Evolutionary conservation across 2,113 vertebrate genomes (phyloP).

Genomic region (Ammospiza caudacuta): DNA sequence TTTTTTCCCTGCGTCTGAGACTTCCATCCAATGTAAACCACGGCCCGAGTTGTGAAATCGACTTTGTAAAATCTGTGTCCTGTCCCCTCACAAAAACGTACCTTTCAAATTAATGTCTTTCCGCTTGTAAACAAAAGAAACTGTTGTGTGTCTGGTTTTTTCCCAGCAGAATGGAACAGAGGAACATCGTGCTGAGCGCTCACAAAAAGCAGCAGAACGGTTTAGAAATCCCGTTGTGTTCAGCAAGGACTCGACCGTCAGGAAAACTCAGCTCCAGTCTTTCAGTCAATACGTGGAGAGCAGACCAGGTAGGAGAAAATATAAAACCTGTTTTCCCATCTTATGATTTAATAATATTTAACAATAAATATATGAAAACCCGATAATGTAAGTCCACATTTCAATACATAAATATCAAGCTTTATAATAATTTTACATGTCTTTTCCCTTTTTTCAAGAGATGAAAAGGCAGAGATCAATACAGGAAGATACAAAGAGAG

Average conservation of each 20-base stretch:
- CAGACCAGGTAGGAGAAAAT: slow-evolving; percentile 87
- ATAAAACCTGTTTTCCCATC: slow-evolving; percentile 68
- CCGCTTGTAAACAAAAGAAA: slow-evolving; percentile 52
- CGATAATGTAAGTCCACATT: slow-evolving; percentile 76
- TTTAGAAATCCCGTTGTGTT: slow-evolving; percentile 93
- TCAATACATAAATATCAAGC: slow-evolving; percentile 83
- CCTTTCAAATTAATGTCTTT: slow-evolving; percentile 30
- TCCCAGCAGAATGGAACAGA: slow-evolving; percentile 86
- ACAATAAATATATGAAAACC: slow-evolving; percentile 68
- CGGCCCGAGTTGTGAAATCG: neutral
- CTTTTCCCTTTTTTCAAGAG: slow-evolving; percentile 83
- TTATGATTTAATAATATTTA: slow-evolving; percentile 72
- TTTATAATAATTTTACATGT: slow-evolving; percentile 85
- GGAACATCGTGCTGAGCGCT: slow-evolving; percentile 86
- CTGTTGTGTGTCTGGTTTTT: slow-evolving; percentile 57
- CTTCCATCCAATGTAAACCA: slow-evolving; percentile 9
- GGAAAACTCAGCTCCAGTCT: slow-evolving; percentile 97
- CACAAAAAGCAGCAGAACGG: slow-evolving; percentile 89
- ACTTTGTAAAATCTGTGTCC: neutral
- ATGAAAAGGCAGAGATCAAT: slow-evolving; percentile 95
- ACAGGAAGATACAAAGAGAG: slow-evolving; percentile 92
- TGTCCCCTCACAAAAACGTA: slow-evolving; percentile 39
- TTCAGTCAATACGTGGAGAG: slow-evolving; percentile 98
- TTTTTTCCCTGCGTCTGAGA: neutral
- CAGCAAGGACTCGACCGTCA: slow-evolving; percentile 91